Base-by-base conservation (phyloP, 2,888 invertebrate genomes). In the Griposia aprilina region DNA sequence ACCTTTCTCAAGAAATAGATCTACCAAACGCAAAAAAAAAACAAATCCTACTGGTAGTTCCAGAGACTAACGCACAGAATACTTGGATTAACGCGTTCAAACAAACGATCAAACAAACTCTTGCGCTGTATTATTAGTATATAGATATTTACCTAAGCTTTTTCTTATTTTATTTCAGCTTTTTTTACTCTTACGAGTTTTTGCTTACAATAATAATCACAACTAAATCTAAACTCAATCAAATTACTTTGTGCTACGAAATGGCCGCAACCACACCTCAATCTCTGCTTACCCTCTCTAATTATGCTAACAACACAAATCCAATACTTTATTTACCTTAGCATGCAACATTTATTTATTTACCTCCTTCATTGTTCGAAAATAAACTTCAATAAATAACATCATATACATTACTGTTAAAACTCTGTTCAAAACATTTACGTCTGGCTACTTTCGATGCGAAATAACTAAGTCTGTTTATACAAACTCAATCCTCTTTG, bases 401-500 rank as follows among this genome's bases (percentile, higher is more conserved):
- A 30, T 55, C 48, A 66, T 66, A 87, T 72, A 78, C 72, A 63
- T 74, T 60, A 70, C 66, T 72, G 69, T 45, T 63, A 75, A 74
- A 77, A 69, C 66, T 76, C 52, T 11, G 48, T 26, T 69, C 65
- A 74, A 78, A 73, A 80, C 80, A 83, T 75, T 76, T 41, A 65
- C 41, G 60, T 83, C 86, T 86, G 86, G 86, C 60, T 86, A 78
- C 67, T 86, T 79, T 86, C 80, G 59, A 48, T 78, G 76, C 23
- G 73, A 83, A 86, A 83, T 86, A 88, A 77, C 83, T 17, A 67
- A 78, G 26, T 55, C 1, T 86, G 75, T 80, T 82, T 82, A 80
- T 57, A 85, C 45, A 77, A 57, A 48, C 52, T 57, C n/a, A 60
- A 76, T 76, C 20, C 41, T 57, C 70, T 41, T 71, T 71, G 55